These are phyloP conservation scores for Holothuria glaberrima DNA, from an alignment of 35 echinoderm and acorn worm species.

Conservation along the genomic window DNA sequence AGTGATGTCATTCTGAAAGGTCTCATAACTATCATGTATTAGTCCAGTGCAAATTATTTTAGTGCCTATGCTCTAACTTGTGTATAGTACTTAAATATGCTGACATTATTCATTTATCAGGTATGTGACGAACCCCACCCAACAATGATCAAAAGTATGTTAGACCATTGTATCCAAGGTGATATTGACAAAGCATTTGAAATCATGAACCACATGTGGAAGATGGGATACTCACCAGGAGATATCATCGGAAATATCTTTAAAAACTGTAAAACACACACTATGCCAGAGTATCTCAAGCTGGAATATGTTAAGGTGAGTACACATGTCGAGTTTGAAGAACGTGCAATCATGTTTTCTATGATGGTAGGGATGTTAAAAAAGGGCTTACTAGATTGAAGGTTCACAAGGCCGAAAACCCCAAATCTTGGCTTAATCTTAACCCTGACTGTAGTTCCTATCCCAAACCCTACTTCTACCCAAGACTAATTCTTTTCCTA, in stretches of 20 bases:
- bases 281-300: conserved; percentile 96
- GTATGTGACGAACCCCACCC: conserved; percentile 99
- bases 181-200: conserved; percentile 96
- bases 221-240: conserved; percentile 85
- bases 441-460: too few species aligned
- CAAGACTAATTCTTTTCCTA: too few species aligned
- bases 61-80: too few species aligned
- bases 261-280: conserved; percentile 83
- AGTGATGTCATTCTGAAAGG: too few species aligned
- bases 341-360: neutral
- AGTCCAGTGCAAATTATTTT: too few species aligned
- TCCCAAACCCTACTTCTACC: too few species aligned
- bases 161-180: conserved; percentile 82
- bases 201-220: conserved; percentile 93
- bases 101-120: conserved; percentile 42
- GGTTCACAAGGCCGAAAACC: too few species aligned
- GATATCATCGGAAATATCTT: conserved; percentile 96
- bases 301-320: conserved; percentile 96
- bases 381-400: too few species aligned
- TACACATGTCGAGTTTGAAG: neutral
- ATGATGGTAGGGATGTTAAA: too few species aligned
- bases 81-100: too few species aligned
- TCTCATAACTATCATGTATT: too few species aligned
- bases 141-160: conserved; percentile 83
- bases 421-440: too few species aligned